Percentiles rank a stretch among this genome's conserved stretches.
Conservation (phyloP, 2,113 vertebrate species). For the Pelobates fuscus region DNA sequence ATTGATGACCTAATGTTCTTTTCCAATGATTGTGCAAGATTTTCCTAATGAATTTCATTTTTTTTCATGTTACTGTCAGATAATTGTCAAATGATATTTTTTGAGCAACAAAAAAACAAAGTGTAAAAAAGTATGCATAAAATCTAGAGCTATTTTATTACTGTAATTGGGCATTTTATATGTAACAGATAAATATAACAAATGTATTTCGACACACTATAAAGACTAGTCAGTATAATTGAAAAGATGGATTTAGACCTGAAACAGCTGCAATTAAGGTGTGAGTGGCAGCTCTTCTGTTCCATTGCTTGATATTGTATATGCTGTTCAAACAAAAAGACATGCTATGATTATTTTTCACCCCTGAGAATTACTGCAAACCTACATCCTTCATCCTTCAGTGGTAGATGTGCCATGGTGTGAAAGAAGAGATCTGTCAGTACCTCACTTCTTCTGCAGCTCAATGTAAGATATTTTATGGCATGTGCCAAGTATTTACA, state of each 20-base stretch:
- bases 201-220: too few relatives aligned
- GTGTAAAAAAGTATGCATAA: too few relatives aligned
- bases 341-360: constrained; percentile 1
- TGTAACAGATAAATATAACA: not conserved
- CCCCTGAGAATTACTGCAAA: not conserved
- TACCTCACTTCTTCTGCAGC: too few relatives aligned
- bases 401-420: not conserved
- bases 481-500: too few relatives aligned
- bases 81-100: constrained; percentile 20
- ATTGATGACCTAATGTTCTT: constrained; percentile 18
- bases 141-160: too few relatives aligned
- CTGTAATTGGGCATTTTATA: not conserved
- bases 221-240: too few relatives aligned
- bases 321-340: not conserved
- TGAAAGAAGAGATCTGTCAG: not conserved
- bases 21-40: constrained; percentile 3
- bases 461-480: too few relatives aligned
- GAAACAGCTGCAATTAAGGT: too few relatives aligned
- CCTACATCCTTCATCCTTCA: not conserved
- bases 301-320: not conserved
- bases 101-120: too few relatives aligned
- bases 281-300: not conserved
- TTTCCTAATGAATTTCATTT: constrained; percentile 22
- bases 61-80: constrained; percentile 11
- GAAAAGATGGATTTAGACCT: too few relatives aligned